Evolutionary conservation across 2,888 invertebrate genomes (phyloP).

Genomic region (Seira ritae): DNA sequence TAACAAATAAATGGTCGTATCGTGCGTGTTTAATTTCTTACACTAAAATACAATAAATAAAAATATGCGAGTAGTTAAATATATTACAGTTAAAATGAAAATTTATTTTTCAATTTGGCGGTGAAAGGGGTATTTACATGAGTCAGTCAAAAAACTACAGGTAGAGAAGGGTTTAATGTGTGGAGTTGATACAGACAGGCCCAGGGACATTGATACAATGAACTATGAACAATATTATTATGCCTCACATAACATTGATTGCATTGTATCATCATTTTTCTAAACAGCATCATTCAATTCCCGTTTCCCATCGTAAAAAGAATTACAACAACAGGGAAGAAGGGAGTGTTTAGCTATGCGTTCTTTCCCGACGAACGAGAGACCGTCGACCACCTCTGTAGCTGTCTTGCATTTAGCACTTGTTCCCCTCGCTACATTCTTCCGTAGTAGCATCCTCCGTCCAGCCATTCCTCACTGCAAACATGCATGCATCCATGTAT

Average conservation of each 20-base stretch:
- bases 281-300: neutral
- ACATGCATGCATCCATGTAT: too few relatives aligned
- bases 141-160: slow-evolving; percentile 27
- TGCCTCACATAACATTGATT: neutral
- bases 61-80: too few relatives aligned
- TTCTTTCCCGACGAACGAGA: neutral
- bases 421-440: too few relatives aligned
- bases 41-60: neutral
- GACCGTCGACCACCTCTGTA: neutral
- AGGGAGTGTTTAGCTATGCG: slow-evolving; percentile 13
- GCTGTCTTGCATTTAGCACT: neutral
- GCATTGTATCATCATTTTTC: neutral
- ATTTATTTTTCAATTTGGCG: slow-evolving; percentile 50
- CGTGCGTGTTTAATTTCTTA: neutral
- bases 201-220: neutral
- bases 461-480: too few relatives aligned
- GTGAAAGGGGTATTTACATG: slow-evolving; percentile 39
- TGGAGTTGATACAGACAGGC: neutral
- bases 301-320: slow-evolving; percentile 9
- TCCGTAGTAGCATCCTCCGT: too few relatives aligned
- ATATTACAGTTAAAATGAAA: neutral
- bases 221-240: neutral
- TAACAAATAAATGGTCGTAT: neutral
- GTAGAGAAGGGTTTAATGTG: neutral
- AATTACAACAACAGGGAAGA: neutral